A percentile compares a stretch with the other conserved stretches of the same genome.
Conservation (phyloP, 1,140 invertebrate species). For the Bombus picipes region DNA sequence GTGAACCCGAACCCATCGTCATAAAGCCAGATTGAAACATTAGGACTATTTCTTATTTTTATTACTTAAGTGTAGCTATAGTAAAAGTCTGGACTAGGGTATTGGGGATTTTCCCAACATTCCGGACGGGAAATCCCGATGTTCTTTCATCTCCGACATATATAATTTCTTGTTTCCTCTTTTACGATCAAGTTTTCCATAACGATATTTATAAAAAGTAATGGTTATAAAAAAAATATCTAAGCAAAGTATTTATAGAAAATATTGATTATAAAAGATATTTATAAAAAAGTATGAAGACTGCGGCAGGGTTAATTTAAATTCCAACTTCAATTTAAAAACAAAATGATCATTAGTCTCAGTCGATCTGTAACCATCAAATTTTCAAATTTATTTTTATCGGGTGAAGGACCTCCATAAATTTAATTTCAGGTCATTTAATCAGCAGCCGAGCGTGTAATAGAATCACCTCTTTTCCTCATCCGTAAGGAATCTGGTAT, state of each 20-base stretch:
- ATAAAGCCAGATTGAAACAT: too few species aligned
- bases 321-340: too few species aligned
- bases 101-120: too few species aligned
- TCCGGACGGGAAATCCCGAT: too few species aligned
- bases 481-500: conserved; percentile 82
- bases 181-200: neutral
- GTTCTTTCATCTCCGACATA: too few species aligned
- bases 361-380: neutral
- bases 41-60: too few species aligned
- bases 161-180: neutral
- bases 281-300: neutral
- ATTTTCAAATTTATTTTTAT: neutral
- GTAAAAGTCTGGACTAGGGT: too few species aligned
- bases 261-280: neutral
- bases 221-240: neutral
- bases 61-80: too few species aligned
- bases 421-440: neutral
- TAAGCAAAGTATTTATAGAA: neutral
- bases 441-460: neutral
- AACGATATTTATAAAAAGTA: neutral
- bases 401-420: neutral
- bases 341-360: too few species aligned
- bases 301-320: too few species aligned
- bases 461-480: conserved; percentile 82
- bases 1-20: too few species aligned